Percentiles rank a stretch among this genome's conserved stretches.
Conservation (phyloP, 2,113 vertebrate genomes). For the Hippolais icterina region DNA sequence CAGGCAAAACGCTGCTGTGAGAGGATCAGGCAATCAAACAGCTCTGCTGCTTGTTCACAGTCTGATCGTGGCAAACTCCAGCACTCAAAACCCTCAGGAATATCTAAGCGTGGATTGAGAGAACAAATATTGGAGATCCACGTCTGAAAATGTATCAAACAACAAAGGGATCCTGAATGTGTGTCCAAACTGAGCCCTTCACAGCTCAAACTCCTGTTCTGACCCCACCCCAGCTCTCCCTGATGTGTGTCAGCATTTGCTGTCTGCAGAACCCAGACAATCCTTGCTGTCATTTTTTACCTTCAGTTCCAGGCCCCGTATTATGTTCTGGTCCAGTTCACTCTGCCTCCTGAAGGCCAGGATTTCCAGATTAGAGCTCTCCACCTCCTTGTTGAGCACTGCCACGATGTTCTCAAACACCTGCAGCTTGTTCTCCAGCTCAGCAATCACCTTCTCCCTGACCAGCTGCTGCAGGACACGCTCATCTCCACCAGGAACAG, state of each 20-base stretch:
- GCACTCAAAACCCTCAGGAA: background rate
- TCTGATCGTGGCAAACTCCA: background rate
- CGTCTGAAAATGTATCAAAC: background rate
- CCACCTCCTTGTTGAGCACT: slow-evolving; percentile 84
- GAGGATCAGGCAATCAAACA: background rate
- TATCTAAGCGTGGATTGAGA: background rate
- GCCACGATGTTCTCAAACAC: slow-evolving; percentile 86
- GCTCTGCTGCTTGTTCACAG: background rate
- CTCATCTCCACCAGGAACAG: slow-evolving; percentile 30
- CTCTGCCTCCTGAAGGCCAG: slow-evolving; percentile 73
- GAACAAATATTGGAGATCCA: background rate
- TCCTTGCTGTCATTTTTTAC: slow-evolving; percentile 29
- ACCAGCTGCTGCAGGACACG: slow-evolving; percentile 48
- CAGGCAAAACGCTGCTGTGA: background rate
- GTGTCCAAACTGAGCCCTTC: background rate
- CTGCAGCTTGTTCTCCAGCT: slow-evolving; percentile 77
- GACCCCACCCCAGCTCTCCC: background rate
- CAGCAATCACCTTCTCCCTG: slow-evolving; percentile 69
- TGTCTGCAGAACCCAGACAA: background rate
- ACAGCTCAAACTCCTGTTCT: background rate
- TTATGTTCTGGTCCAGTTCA: slow-evolving; percentile 71
- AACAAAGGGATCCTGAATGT: background rate
- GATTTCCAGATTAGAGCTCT: slow-evolving; percentile 74
- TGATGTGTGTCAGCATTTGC: rapidly evolving
- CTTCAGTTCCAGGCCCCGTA: slow-evolving; percentile 76